Evolutionary conservation across 2,888 invertebrate genomes (phyloP).

Genomic region (Aphidoletes aphidimyza): DNA sequence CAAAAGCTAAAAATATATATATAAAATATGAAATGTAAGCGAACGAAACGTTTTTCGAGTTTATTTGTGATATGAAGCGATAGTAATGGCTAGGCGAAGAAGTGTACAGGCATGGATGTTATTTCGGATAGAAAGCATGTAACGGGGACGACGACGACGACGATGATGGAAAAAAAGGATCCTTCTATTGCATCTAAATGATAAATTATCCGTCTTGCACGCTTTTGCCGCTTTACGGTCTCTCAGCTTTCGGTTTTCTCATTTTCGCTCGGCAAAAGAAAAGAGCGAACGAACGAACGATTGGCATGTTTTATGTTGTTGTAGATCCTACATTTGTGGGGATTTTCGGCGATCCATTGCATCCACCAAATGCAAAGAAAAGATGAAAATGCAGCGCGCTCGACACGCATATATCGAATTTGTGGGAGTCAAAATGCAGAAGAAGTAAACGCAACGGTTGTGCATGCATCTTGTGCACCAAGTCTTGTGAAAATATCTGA

Average conservation of each 20-base stretch:
- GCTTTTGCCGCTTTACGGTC: background rate
- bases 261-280: no score
- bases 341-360: background rate
- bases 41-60: background rate
- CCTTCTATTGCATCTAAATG: conserved; percentile 46
- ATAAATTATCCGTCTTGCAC: conserved; percentile 30
- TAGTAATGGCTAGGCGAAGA: background rate
- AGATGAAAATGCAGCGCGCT: background rate
- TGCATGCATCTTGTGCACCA: conserved; percentile 37
- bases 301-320: background rate
- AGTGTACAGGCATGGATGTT: background rate
- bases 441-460: conserved; percentile 13
- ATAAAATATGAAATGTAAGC: conserved; percentile 22
- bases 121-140: conserved; percentile 31
- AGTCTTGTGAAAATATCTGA: conserved; percentile 45
- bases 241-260: no score
- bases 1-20: conserved; percentile 26
- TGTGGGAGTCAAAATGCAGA: background rate
- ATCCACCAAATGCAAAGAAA: background rate
- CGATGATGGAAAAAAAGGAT: background rate
- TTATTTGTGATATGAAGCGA: conserved; percentile 15
- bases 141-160: background rate
- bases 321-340: background rate
- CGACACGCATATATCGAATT: conserved; percentile 41
- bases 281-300: no score